Percentiles rank a stretch among this genome's conserved stretches.
Conservation (phyloP, 92 coral and sea anemone species). For the Epizoanthus fatuus region DNA sequence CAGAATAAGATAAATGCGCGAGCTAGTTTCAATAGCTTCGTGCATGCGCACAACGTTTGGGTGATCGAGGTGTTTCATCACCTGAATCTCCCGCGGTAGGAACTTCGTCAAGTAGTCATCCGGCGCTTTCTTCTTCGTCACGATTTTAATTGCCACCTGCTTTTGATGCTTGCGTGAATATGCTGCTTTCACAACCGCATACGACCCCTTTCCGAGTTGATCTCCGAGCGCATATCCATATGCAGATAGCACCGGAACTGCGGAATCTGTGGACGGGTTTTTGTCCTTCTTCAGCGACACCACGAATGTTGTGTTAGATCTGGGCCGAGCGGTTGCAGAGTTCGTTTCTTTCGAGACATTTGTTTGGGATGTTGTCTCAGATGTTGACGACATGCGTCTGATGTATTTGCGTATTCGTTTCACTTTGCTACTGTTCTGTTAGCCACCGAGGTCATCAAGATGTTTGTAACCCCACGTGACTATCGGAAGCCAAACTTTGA, state of each 20-base stretch:
- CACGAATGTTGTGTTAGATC: constrained; percentile 49
- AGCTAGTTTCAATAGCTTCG: constrained; percentile 98
- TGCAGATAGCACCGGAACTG: constrained; percentile 92
- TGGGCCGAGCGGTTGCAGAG: constrained; percentile 52
- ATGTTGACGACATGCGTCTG: constrained; percentile 98
- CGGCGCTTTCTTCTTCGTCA: constrained; percentile 95
- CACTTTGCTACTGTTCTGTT: constrained; percentile 74
- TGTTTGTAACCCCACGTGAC: neutral
- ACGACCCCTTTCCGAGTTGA: constrained; percentile 96
- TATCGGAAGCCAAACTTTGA: constrained; percentile 3
- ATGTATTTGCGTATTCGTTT: constrained; percentile 84
- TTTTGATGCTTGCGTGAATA: constrained; percentile 92
- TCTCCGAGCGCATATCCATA: constrained; percentile 98
- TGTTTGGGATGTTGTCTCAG: constrained; percentile 57
- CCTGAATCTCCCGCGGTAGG: constrained; percentile 97
- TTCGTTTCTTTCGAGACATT: constrained; percentile 60
- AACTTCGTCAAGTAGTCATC: constrained; percentile 96
- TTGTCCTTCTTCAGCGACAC: constrained; percentile 40
- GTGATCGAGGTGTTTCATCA: constrained; percentile 95
- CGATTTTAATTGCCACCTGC: constrained; percentile 94
- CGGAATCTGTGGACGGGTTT: constrained; percentile 73
- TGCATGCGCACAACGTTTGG: constrained; percentile 91
- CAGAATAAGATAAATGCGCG: constrained; percentile 93
- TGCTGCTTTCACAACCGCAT: constrained; percentile 97
- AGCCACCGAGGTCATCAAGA: neutral